A percentile compares a stretch with the other conserved stretches of the same genome.
Evolutionary conservation across 2,888 invertebrate genomes (phyloP).

Genomic region (Helobdella robusta): DNA sequence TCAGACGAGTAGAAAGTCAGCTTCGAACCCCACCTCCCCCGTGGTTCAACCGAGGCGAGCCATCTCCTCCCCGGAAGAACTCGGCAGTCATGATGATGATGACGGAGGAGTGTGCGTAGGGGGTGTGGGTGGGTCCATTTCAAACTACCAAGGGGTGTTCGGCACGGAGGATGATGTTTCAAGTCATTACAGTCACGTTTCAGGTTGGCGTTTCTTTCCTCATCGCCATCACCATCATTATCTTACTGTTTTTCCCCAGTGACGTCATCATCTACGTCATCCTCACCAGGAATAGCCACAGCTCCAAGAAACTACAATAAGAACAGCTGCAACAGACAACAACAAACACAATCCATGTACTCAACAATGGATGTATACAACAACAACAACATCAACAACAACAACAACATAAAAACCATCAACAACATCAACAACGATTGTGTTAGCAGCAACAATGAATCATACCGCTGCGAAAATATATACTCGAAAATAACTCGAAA

Average conservation of each 20-base stretch:
- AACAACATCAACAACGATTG: background rate
- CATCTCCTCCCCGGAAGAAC: slow-evolving; percentile 39
- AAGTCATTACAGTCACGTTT: slow-evolving; percentile 13
- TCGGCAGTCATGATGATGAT: slow-evolving; percentile 29
- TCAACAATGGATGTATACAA: background rate
- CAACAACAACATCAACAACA: slow-evolving; percentile 1
- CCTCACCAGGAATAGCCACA: slow-evolving; percentile 32
- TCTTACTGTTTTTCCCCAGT: background rate
- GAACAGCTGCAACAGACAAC: background rate
- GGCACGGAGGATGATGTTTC: slow-evolving; percentile 16
- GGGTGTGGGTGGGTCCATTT: no score
- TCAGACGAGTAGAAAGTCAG: slow-evolving; percentile 72
- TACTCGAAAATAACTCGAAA: slow-evolving; percentile 20
- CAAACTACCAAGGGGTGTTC: background rate
- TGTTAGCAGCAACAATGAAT: background rate
- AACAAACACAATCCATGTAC: slow-evolving; percentile 27
- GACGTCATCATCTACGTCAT: background rate
- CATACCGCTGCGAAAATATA: slow-evolving; percentile 19
- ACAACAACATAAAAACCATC: background rate
- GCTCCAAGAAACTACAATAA: slow-evolving; percentile 37
- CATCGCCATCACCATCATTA: background rate
- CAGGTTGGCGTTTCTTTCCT: background rate
- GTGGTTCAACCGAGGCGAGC: slow-evolving; percentile 36
- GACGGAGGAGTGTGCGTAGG: slow-evolving; percentile 21
- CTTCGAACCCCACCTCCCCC: slow-evolving; percentile 86